These are phyloP conservation scores for Loris lydekkerianus DNA, from an alignment of 2,797 vertebrate genomes.

Conservation along the genomic window DNA sequence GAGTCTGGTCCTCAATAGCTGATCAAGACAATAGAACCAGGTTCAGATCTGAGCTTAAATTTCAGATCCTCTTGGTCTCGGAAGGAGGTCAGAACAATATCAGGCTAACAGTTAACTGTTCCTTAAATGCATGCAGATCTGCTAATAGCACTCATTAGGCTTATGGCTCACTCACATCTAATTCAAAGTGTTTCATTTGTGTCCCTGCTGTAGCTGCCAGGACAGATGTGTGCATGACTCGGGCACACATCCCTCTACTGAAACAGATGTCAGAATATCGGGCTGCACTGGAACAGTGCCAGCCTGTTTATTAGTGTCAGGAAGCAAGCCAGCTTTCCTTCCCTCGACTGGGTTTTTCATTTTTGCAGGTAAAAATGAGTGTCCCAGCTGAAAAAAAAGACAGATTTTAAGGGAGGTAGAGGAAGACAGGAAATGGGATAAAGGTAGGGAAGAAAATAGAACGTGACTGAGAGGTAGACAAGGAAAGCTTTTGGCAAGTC, in stretches of 20 bases:
- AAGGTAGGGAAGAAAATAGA: background rate
- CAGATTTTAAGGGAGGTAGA: background rate
- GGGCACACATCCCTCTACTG: conserved; percentile 22
- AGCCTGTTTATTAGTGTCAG: background rate
- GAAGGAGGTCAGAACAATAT: background rate
- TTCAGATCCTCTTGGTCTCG: background rate
- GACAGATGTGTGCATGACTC: conserved; percentile 68
- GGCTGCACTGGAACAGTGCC: rapidly evolving
- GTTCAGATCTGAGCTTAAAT: background rate
- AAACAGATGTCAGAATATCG: conserved; percentile 30
- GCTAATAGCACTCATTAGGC: conserved; percentile 72
- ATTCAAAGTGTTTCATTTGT: conserved; percentile 62
- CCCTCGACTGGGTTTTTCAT: conserved; percentile 30
- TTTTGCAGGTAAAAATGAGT: conserved; percentile 53
- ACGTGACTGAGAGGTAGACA: background rate
- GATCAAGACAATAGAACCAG: background rate
- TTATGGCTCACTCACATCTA: conserved; percentile 46
- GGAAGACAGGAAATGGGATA: background rate
- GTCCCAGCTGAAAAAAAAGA: conserved; percentile 1
- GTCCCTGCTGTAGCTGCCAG: conserved; percentile 14
- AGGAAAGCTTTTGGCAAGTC: background rate
- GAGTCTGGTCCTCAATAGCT: background rate
- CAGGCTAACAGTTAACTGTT: background rate
- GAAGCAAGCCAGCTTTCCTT: conserved; percentile 1
- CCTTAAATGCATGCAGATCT: conserved; percentile 62